Evolutionary conservation across 2,888 invertebrate genomes (phyloP), one percentile per base, ranked within the genome.

Genomic region (Limulus polyphemus): DNA sequence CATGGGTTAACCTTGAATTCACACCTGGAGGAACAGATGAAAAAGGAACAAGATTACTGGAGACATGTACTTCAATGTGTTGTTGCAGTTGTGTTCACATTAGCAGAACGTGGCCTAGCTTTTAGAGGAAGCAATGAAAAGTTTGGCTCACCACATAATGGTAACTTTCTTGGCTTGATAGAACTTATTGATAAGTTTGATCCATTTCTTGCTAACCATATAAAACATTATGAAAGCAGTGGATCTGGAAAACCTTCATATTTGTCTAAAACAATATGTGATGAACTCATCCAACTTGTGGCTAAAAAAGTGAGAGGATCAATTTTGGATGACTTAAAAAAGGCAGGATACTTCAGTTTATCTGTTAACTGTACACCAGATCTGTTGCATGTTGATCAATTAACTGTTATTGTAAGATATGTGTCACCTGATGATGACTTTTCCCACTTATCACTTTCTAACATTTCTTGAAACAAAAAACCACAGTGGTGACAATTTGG

Each of bases 151-250:
- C 48, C 47, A 48, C 56, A 69, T 49, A 73, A 70, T 69, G 72
- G 73, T 51, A 74, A 74, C 61, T 73, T 69, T 65, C 59, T 72
- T 12, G n/a, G n/a, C n/a, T n/a, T n/a, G n/a, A n/a, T 73, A 12
- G 72, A 74, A 67, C 61, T 73, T 16, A 57, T 73, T 46, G 68
- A 72, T 10, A 63, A 73, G 58, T 74, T 71, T 62, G 72, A 73
- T 63, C 69, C 70, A 13, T 74, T 74, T 62, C 57, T 74, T 51
- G 59, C 54, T 11, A 60, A 66, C 32, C 72, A 74, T 65, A 65
- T 74, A 47, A 47, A 58, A 58, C 65, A 67, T 56, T 67, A 68
- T 65, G 73, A 69, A 48, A 72, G 72, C 60, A 62, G 64, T 56
- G 72, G 73, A 11, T 68, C 54, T 59, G 73, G 72, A 9, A 63